phyloP scores from a whole-genome alignment of 2,113 vertebrate species.

The Phylloscopus trochiloides region DNA sequence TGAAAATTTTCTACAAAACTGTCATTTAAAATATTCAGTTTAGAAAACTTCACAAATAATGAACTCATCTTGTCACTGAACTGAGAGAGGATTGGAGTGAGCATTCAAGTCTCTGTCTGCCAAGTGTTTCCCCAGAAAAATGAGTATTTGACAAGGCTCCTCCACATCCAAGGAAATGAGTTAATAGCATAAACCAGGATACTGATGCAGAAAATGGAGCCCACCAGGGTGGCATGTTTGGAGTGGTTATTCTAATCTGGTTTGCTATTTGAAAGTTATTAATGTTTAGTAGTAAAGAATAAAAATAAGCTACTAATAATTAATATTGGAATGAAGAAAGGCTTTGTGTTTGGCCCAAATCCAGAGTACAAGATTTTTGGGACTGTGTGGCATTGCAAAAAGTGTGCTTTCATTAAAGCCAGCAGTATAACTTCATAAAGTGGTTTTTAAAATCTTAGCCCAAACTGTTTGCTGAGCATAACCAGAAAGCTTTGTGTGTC shows the following conservation, averaged over 20 bases:
- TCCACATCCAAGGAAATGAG: neutral
- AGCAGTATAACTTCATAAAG: neutral
- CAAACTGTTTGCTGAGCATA: conserved; percentile 45
- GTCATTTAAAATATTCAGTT: neutral
- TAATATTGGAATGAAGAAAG: conserved; percentile 5
- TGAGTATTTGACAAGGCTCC: neutral
- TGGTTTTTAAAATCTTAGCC: neutral
- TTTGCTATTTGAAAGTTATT: conserved; percentile 33
- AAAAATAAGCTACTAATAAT: conserved; percentile 37
- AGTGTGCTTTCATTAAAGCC: conserved; percentile 16
- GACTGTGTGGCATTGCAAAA: neutral
- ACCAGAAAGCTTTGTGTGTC: conserved; percentile 43
- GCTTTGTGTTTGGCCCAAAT: neutral
- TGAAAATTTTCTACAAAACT: neutral
- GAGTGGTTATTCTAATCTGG: neutral
- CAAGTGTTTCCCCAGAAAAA: neutral
- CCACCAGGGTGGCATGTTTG: neutral
- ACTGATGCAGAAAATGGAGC: conserved; percentile 8
- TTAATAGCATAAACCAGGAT: neutral
- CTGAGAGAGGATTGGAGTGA: neutral
- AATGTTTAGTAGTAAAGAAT: neutral
- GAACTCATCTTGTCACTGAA: neutral
- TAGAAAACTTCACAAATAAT: neutral
- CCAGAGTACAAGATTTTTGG: neutral
- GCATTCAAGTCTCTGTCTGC: neutral